Base-by-base conservation (phyloP, 1,140 invertebrate species). In the Himalopsyche phryganea region DNA sequence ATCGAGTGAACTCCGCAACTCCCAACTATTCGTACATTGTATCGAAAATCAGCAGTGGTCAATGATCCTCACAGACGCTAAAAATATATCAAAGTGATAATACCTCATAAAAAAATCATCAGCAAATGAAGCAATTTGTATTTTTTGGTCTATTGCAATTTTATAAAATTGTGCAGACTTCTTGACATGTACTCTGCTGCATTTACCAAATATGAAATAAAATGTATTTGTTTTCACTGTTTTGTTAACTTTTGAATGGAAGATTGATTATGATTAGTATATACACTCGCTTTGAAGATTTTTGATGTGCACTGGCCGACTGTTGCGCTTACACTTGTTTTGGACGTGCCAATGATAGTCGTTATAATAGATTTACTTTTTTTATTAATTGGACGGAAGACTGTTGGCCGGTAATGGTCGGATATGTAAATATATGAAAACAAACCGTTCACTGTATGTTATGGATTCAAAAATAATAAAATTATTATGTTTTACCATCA, bases 291-390 rank as follows among this genome's bases (percentile, higher is more conserved):
- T 28, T 28, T 28, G 23, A 28, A 28, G 23, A 28, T 28, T 28
- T 28, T 28, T 28, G 23, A 28, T 28, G 23, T 28, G 23, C 23
- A 28, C 23, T 9, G 23, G 23, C 36, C 20, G 15, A 14, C 52
- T 51, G 49, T 28, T 50, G 60, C 41, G 60, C 54, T 58, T 50
- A 58, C 60, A 56, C 61, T 59, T 59, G 44, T 58, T 63, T 63
- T 63, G 61, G 59, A 58, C 46, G 61, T 63, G 61, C 61, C 61
- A 63, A 63, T 52, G 61, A 56, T 49, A 55, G 61, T 45, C 51
- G 28, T 59, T 55, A 51, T 55, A 50, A 54, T 59, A 59, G 61
- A 59, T 55, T 57, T 60, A 57, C 55, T 60, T 60, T 55, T 52
- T 58, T 48, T 32, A 59, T 47, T 59, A 53, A 56, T 60, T 54